A percentile compares a stretch with the other conserved stretches of the same genome.
phyloP scores from a whole-genome alignment of 2,797 vertebrate genomes.

The Sebastes iracundus region DNA sequence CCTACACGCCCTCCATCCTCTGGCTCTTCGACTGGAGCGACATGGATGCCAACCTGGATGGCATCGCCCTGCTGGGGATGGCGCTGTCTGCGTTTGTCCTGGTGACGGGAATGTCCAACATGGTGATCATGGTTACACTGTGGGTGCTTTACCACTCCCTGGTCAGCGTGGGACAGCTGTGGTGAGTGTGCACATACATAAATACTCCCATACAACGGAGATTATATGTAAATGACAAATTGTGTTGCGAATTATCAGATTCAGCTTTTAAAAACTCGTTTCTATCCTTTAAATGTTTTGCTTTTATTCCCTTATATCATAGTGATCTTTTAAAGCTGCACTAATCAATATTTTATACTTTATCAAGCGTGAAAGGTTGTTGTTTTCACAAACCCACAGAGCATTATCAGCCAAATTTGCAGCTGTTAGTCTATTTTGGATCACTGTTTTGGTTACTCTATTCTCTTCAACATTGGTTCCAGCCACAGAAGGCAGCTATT shows the following conservation, averaged over 20 bases:
- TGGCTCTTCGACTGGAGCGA: slow-evolving; percentile 92
- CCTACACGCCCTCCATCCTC: slow-evolving; percentile 87
- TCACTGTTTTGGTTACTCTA: not conserved
- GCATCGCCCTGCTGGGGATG: slow-evolving; percentile 86
- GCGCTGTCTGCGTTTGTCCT: slow-evolving; percentile 84
- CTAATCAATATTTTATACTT: not conserved
- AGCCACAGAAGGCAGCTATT: not conserved
- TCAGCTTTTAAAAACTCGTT: not conserved
- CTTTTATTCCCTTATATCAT: not conserved
- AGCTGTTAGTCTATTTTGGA: not conserved
- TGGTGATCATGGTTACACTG: slow-evolving; percentile 89
- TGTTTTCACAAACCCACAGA: not conserved
- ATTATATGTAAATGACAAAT: not conserved
- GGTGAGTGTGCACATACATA: slow-evolving; percentile 81
- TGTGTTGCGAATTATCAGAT: not conserved
- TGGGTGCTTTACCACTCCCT: slow-evolving; percentile 95
- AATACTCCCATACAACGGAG: not conserved
- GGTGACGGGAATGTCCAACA: slow-evolving; percentile 88
- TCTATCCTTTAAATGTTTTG: not conserved
- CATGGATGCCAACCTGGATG: slow-evolving; percentile 90
- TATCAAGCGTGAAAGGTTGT: not conserved
- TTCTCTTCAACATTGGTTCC: not conserved
- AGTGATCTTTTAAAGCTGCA: not conserved
- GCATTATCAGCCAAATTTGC: not conserved
- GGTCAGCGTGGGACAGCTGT: slow-evolving; percentile 94